These are phyloP conservation scores for Aphelocoma californica DNA, from an alignment of 2,797 vertebrate genomes.

Conservation along the genomic window DNA sequence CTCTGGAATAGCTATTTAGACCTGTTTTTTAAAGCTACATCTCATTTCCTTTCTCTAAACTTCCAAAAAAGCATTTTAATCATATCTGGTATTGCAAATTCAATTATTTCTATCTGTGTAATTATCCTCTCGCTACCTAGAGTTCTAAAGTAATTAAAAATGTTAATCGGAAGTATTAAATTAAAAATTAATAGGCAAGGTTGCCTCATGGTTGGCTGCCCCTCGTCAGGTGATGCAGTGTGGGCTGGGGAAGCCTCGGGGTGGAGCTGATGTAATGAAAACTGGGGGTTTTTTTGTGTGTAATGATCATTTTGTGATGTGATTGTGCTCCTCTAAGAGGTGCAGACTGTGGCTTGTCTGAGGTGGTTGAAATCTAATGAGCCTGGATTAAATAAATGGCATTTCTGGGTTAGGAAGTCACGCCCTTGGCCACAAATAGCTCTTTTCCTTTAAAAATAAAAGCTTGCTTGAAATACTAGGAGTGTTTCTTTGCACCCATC, in stretches of 20 bases:
- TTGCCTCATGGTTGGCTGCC: neutral
- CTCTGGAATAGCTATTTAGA: neutral
- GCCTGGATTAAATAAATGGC: neutral
- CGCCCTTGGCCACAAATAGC: neutral
- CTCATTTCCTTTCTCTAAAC: neutral
- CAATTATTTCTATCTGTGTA: neutral
- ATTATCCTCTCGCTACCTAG: neutral
- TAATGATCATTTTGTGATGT: neutral
- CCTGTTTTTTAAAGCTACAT: accelerated
- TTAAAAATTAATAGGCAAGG: neutral
- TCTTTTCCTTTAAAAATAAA: neutral
- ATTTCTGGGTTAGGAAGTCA: neutral
- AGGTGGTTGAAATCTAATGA: neutral
- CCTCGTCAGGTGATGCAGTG: neutral
- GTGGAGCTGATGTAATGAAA: neutral
- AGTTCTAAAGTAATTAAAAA: neutral
- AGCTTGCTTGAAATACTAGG: neutral
- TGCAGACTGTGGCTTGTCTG: neutral
- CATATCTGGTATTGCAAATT: neutral
- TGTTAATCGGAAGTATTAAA: neutral
- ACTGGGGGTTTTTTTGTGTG: neutral
- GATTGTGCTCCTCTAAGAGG: neutral
- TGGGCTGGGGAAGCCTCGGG: neutral
- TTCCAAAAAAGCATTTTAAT: neutral
- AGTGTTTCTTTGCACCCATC: neutral